Evolutionary conservation across 1,140 invertebrate species (phyloP).

Genomic region (Drosophila mauritiana): DNA sequence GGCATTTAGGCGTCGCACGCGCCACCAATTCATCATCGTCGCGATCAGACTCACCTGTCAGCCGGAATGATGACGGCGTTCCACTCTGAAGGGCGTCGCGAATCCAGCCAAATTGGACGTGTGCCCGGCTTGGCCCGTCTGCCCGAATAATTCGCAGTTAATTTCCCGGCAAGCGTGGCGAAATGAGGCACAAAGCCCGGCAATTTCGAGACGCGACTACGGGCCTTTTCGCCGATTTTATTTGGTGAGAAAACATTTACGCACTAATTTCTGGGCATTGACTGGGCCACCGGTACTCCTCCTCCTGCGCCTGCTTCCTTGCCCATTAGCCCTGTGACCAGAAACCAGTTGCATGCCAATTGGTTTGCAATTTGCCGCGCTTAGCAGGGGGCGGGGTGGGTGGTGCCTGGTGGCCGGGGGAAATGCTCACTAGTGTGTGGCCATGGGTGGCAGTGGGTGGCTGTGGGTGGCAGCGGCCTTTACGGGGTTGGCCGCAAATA

Average conservation of each 20-base stretch:
- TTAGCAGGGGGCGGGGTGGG: conserved; percentile 42
- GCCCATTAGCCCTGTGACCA: conserved; percentile 54
- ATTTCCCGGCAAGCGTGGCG: conserved; percentile 79
- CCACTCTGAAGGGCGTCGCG: conserved; percentile 61
- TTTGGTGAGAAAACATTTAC: conserved; percentile 85
- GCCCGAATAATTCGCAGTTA: conserved; percentile 78
- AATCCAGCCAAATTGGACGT: conserved; percentile 72
- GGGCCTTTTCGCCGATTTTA: conserved; percentile 53
- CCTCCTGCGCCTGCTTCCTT: conserved; percentile 17
- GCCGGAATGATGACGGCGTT: conserved; percentile 15
- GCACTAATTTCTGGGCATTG: conserved; percentile 78
- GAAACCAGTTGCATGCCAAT: conserved; percentile 83
- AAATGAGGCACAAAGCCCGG: conserved; percentile 71
- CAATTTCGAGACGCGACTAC: conserved; percentile 10
- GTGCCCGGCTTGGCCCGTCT: conserved; percentile 48
- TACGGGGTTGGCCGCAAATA: conserved; percentile 63
- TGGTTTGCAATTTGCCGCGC: conserved; percentile 80
- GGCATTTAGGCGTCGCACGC: conserved; percentile 38
- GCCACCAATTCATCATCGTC: conserved; percentile 59
- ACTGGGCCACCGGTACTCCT: conserved; percentile 27
- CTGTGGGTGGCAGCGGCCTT: conserved; percentile 8
- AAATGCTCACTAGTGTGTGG: not conserved
- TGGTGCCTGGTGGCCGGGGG: not conserved
- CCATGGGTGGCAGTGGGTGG: not conserved
- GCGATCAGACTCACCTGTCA: conserved; percentile 62